A percentile compares a stretch with the other conserved stretches of the same genome.
These are phyloP conservation scores for Pocota personata DNA, from an alignment of 2,888 invertebrate species.

Conservation along the genomic window DNA sequence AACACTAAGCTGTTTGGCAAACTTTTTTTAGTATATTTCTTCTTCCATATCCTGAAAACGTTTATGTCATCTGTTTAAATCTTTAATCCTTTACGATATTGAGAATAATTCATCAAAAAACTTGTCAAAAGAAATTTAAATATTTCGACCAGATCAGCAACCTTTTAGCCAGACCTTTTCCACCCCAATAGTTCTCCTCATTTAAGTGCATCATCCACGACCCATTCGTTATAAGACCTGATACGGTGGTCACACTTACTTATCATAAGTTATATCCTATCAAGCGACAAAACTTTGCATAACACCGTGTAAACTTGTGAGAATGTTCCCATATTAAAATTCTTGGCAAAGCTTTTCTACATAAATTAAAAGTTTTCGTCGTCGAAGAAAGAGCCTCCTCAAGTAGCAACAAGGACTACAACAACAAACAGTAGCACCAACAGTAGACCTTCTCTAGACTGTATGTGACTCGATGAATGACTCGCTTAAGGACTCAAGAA, in stretches of 20 bases:
- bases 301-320: conserved; percentile 73
- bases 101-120: conserved; percentile 32
- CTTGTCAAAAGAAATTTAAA: conserved; percentile 35
- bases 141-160: conserved; percentile 62
- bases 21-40: too few species aligned
- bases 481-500: conserved; percentile 54
- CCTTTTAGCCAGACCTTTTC: conserved; percentile 9
- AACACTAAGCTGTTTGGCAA: too few species aligned
- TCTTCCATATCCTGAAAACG: too few species aligned
- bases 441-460: conserved; percentile 48
- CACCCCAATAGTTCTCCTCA: background rate
- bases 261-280: conserved; percentile 74
- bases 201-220: conserved; percentile 36
- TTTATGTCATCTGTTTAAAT: background rate
- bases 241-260: conserved; percentile 70
- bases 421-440: conserved; percentile 17
- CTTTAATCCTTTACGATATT: background rate
- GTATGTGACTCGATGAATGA: conserved; percentile 53
- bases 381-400: conserved; percentile 25
- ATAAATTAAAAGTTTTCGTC: conserved; percentile 82
- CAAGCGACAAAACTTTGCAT: conserved; percentile 72
- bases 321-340: conserved; percentile 81
- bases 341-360: conserved; percentile 81
- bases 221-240: conserved; percentile 9
- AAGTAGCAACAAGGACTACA: conserved; percentile 29